A percentile compares a stretch with the other conserved stretches of the same genome.
Conservation (phyloP, 2,888 invertebrate genomes). For the Conistra vaccinii region DNA sequence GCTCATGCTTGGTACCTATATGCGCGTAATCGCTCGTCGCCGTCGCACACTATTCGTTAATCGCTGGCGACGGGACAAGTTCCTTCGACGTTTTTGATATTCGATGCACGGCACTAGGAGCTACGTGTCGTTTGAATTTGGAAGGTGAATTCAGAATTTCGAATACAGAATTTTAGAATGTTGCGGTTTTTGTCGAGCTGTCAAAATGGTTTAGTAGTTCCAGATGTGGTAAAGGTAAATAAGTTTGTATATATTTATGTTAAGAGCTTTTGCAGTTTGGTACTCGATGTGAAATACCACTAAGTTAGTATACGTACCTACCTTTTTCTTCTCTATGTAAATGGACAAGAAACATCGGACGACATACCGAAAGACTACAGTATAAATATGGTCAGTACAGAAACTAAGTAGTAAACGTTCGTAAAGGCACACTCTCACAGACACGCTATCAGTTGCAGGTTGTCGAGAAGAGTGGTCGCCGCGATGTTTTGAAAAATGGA, state of each 20-base stretch:
- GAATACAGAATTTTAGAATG: constrained; percentile 41
- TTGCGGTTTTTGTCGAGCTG: constrained; percentile 43
- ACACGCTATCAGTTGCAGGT: no score
- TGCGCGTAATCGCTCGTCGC: no score
- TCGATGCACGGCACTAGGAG: constrained; percentile 28
- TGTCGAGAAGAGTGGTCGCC: no score
- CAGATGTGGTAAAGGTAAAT: constrained; percentile 4
- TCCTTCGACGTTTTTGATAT: constrained; percentile 8
- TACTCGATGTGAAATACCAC: not conserved
- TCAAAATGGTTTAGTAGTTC: constrained; percentile 35
- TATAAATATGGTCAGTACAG: no score
- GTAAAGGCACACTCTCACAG: no score
- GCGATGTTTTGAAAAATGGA: no score
- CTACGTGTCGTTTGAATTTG: constrained; percentile 43
- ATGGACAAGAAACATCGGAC: not conserved
- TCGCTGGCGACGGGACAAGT: not conserved
- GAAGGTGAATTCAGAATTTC: constrained; percentile 25
- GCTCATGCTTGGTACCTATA: no score
- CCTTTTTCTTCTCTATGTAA: no score
- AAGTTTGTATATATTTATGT: constrained; percentile 29
- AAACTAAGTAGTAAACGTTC: no score
- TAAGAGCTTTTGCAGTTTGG: constrained; percentile 3
- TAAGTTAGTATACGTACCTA: constrained; percentile 1
- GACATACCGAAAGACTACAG: not conserved
- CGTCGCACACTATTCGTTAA: not conserved